Evolutionary conservation across 1,140 invertebrate genomes (phyloP), one percentile per base, ranked within the genome.

Genomic region (Drosophila subpulchrella): DNA sequence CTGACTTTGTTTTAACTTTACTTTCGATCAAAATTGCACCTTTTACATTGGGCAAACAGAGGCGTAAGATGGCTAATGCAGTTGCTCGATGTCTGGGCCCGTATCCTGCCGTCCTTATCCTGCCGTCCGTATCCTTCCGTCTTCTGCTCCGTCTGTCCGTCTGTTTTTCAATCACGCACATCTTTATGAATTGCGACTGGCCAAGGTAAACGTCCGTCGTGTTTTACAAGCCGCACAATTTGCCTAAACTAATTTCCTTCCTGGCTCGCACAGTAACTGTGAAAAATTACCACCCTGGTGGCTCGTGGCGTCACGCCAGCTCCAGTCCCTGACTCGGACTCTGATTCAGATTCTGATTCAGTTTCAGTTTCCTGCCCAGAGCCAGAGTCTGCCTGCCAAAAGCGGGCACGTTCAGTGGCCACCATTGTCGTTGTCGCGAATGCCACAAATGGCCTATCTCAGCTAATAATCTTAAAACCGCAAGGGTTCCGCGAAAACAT

Each of bases 181-280:
- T 56, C 57, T 47, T 81, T 84, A 84, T 83, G 81, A 81, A 86
- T 86, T 74, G 74, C 57, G 42, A 34, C 61, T 50, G 50, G 51
- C n/a, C 24, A 55, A 50, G 72, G 76, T 73, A 79, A 82, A 76
- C 83, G 84, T 88, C 75, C 74, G 78, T 81, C 85, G 88, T 89
- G 83, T 89, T 89, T 78, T 85, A 81, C 77, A 81, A 66, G 85
- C 78, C 78, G 56, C 85, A 90, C 85, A 89, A 89, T 89, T 89
- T 89, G 85, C 85, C 85, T 84, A 90, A 89, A 90, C 85, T 89
- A 89, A 89, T 89, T 89, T 90, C 85, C 85, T 84, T 78, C 54
- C 68, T 65, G 55, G 47, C 27, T 39, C 15, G 67, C 56, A 36
- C 54, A 67, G 46, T 47, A 65, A 88, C 59, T 88, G 83, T 88